Base-by-base conservation (phyloP, 1,140 invertebrate genomes). In the Meloidogyne floridensis region DNA sequence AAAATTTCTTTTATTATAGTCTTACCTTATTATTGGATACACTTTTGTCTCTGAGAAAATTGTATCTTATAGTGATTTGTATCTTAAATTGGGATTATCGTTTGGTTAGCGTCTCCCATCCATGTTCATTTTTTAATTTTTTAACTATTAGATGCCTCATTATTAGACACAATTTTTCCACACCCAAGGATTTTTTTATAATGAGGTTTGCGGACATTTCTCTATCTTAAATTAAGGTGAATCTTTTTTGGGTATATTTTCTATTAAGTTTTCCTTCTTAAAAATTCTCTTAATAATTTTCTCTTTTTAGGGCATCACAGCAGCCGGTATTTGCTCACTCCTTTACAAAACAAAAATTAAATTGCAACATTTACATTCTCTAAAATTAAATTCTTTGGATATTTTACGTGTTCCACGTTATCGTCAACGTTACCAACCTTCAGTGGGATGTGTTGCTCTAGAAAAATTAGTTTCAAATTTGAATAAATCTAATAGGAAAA, bases 271-370 rank as follows among this genome's bases (percentile, higher is more conserved):
- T 72, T 72, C 13, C 0, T 11, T 72, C 18, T 72, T 72, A 6
- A n/a, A 18, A 72, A 72, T 15, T 72, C 8, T 47, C 32, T 81
- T 18, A 18, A 7, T 18, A 10, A 72, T 74, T 53, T 51, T 0
- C 3, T 13, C 11, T 13, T 43, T 80, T 80, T 9, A 80, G 80
- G 80, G 80, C 3, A 54, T 80, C 7, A 80, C 47, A 32, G 32
- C 80, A 15, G 59, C 43, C 11, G 51, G 76, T 42, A n/a, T 80
- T 20, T 76, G 76, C 32, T 81, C 76, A 3, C 56, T 76, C 13
- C 80, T 80, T 42, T 76, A 76, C 32, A 80, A 80, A n/a, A n/a
- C 72, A 20, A 80, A 80, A n/a, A 65, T 80, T 10, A 59, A 76
- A 70, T 71, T 80, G n/a, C 20, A 8, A 20, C 43, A 81, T 51